Conservation (phyloP, 2,113 vertebrate genomes). For the Cynoglossus semilaevis region DNA sequence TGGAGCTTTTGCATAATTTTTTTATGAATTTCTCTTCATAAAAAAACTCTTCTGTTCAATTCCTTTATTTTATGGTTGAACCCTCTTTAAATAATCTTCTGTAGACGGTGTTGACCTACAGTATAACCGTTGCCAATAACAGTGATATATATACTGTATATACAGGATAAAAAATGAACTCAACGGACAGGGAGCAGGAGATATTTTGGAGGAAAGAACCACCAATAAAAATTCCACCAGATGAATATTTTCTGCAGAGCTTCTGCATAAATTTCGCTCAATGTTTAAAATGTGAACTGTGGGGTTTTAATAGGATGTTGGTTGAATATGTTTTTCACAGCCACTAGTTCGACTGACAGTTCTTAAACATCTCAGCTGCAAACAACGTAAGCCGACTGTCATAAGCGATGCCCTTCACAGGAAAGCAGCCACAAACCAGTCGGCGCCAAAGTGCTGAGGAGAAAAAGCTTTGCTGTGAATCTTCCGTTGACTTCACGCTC, state of each 20-base stretch:
- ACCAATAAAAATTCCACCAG: conserved; percentile 35
- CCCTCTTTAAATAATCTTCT: too few relatives aligned
- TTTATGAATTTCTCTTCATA: too few relatives aligned
- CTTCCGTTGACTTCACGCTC: conserved; percentile 10
- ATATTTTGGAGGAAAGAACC: conserved; percentile 20
- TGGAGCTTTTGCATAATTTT: too few relatives aligned
- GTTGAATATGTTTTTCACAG: conserved; percentile 27
- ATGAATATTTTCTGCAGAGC: conserved; percentile 54
- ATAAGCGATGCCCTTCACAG: conserved; percentile 35
- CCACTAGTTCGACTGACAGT: neutral
- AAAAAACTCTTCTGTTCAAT: too few relatives aligned
- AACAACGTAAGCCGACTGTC: conserved; percentile 19
- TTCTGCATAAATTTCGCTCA: neutral
- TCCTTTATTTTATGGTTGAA: too few relatives aligned
- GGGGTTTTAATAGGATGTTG: conserved; percentile 20
- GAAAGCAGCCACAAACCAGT: conserved; percentile 10
- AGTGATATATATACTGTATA: too few relatives aligned
- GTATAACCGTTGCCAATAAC: too few relatives aligned
- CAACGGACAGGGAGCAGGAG: conserved; percentile 31
- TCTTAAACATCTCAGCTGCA: conserved; percentile 34
- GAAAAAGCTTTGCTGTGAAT: conserved; percentile 9
- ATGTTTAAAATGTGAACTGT: neutral
- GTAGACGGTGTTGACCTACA: too few relatives aligned
- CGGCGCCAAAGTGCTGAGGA: conserved; percentile 21
- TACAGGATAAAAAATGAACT: neutral